phyloP scores from a whole-genome alignment of 2,888 invertebrate genomes.

The Xanthorhoe designata region DNA sequence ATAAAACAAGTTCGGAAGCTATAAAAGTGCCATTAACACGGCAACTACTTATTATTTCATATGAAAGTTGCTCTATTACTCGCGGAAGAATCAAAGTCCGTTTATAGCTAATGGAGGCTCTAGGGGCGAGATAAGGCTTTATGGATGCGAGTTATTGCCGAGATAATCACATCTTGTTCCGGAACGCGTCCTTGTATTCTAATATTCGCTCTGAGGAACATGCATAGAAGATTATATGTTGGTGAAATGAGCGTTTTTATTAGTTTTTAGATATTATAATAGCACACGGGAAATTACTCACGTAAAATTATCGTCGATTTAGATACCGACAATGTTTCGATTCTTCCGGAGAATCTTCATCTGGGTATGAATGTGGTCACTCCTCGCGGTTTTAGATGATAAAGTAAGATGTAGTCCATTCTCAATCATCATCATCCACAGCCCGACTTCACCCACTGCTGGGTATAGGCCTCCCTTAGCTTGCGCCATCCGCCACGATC shows the following conservation, averaged over 20 bases:
- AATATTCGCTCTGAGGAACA: neutral
- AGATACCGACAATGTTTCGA: too few relatives aligned
- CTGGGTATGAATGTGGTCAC: too few relatives aligned
- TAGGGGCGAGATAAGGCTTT: slow-evolving; percentile 25
- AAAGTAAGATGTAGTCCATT: too few relatives aligned
- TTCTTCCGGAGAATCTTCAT: too few relatives aligned
- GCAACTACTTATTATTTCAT: slow-evolving; percentile 31
- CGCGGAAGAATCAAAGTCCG: slow-evolving; percentile 30
- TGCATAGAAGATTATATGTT: neutral
- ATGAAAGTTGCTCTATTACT: slow-evolving; percentile 30
- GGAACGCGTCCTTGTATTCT: neutral
- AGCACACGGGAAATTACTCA: too few relatives aligned
- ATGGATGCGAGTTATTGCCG: slow-evolving; percentile 26
- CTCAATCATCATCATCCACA: too few relatives aligned
- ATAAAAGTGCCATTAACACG: slow-evolving; percentile 30
- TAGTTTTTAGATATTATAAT: too few relatives aligned
- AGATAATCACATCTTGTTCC: slow-evolving; percentile 23
- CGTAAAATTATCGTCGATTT: too few relatives aligned
- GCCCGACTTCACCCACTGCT: too few relatives aligned
- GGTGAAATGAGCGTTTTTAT: neutral
- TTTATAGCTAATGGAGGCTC: slow-evolving; percentile 31
- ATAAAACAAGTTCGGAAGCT: slow-evolving; percentile 29
- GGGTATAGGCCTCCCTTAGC: too few relatives aligned
- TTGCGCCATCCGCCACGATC: too few relatives aligned
- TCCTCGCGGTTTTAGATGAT: too few relatives aligned